Evolutionary conservation across 2,888 invertebrate genomes (phyloP), one percentile per base, ranked within the genome.

Genomic region (Neoascia interrupta): DNA sequence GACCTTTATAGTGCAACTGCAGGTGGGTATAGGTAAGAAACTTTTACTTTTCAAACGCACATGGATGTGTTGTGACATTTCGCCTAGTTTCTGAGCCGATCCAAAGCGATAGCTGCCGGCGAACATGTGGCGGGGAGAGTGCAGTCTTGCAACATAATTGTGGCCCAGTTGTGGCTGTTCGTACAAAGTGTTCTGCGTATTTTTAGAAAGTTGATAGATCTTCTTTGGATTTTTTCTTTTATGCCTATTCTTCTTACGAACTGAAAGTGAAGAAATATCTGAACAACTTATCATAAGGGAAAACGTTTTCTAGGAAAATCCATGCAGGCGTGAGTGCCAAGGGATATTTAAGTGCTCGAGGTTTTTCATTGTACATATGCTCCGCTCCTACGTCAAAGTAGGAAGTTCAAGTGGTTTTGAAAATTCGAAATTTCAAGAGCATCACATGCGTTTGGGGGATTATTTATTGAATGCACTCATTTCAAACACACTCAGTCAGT

Each of bases 181-280:
- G 11, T 15, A 23, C 26, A 36, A 16, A 51, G 64, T 58, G 51
- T 66, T 58, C 53, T 66, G 51, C 37, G 31, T 74, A 74, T 74
- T 74, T 74, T 53, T 75, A 75, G 74, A 75, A 75, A 75, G 74
- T 75, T 68, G 53, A 15, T 5, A 4, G 45, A 60, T 58, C 56
- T 73, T 64, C 73, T 66, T 74, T 18, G 18, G 16, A 47, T 49
- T 21, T 31, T 1, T 45, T 16, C 11, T 19, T 34, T 28, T n/a
- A 26, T 26, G 28, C 8, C 11, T 51, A 10, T 21, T 45, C 37
- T 13, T 60, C 31, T 31, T 47, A 5, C 10, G 43, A 21, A 53
- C 58, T 19, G 68, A 56, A 63, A 61, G 53, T 61, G 26, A 66
- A 68, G 43, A 23, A 70, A 54, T n/a, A 15, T 5, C n/a, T 18